Evolutionary conservation across 2,888 invertebrate species (phyloP), one percentile per base, ranked within the genome.

Genomic region (Dysmachus trigonus): DNA sequence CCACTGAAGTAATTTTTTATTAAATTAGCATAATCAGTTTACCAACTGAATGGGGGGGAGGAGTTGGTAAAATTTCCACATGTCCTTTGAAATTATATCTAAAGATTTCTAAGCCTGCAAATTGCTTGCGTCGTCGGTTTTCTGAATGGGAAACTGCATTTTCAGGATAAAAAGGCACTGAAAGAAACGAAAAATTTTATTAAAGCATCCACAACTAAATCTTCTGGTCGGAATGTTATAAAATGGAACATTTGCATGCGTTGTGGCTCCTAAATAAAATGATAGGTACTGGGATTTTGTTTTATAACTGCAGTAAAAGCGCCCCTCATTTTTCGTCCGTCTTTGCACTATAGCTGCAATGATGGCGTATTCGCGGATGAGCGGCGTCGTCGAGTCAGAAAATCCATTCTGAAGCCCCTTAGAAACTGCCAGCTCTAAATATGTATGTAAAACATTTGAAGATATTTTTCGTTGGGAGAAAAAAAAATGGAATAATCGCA

Each of bases 221-320:
- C 62, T 62, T 62, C 27, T 22, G 62, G 22, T 62, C 10, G 62
- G 22, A 62, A 18, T 22, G 5, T 8, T 10, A 62, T 62, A 62
- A 62, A 62, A 22, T 18, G 62, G 27, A 22, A 62, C 62, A 62
- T 62, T 62, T 62, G 62, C 62, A 62, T 62, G 62, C 62, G 62
- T 62, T 62, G 62, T 62, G 22, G 62, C 62, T 22, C 62, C 27
- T 62, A 62, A 62, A 22, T 62, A 62, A 62, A 62, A 62, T 62
- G 62, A 62, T 62, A 62, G 62, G 62, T 62, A 62, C 62, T 62
- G 35, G 76, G 76, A 76, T 76, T 76, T 76, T 76, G 76, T 38
- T 35, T 38, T 76, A 76, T 22, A 76, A 76, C 76, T 76, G 76
- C 76, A 76, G 38, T 76, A 76, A 76, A 76, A 62, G 62, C 41